These are phyloP conservation scores for Sterrhoptilus dennistouni DNA, from an alignment of 2,113 vertebrate genomes.

Conservation along the genomic window DNA sequence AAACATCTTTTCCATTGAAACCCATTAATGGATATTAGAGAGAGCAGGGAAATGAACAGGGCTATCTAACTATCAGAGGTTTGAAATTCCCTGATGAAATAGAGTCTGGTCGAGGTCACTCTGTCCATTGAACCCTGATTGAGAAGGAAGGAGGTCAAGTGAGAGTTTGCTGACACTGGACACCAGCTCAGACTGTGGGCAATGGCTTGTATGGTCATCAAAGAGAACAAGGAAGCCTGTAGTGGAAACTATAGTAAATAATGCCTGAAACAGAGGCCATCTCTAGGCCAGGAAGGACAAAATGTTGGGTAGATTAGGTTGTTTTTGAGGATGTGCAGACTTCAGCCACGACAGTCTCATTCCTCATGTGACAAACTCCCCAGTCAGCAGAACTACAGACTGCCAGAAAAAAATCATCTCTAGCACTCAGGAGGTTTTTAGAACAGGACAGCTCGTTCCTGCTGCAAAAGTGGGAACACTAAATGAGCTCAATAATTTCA, in stretches of 20 bases:
- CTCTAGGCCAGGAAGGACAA: not conserved
- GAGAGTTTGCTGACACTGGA: not conserved
- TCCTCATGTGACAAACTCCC: not conserved
- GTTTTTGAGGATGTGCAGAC: not conserved
- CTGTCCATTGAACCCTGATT: slow-evolving; percentile 13
- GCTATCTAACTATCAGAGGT: slow-evolving; percentile 9
- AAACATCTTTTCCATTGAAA: slow-evolving; percentile 6
- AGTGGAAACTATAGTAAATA: not conserved
- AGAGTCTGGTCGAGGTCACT: not conserved
- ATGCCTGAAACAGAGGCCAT: not conserved
- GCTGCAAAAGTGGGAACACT: slow-evolving; percentile 59
- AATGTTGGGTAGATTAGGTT: not conserved
- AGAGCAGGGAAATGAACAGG: slow-evolving; percentile 1
- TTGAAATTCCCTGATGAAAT: slow-evolving; percentile 57
- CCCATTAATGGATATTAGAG: not conserved
- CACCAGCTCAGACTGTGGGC: slow-evolving; percentile 17
- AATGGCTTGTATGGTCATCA: not conserved
- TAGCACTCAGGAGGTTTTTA: slow-evolving; percentile 18
- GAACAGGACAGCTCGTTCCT: slow-evolving; percentile 38
- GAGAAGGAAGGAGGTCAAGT: not conserved
- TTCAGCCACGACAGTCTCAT: not conserved
- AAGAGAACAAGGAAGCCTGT: not conserved
- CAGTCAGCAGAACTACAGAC: slow-evolving; percentile 1
- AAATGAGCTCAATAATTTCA: slow-evolving; percentile 62
- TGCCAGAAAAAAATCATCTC: slow-evolving; percentile 1